phyloP scores from a whole-genome alignment of 2,113 vertebrate genomes.

The Heliornis fulica region DNA sequence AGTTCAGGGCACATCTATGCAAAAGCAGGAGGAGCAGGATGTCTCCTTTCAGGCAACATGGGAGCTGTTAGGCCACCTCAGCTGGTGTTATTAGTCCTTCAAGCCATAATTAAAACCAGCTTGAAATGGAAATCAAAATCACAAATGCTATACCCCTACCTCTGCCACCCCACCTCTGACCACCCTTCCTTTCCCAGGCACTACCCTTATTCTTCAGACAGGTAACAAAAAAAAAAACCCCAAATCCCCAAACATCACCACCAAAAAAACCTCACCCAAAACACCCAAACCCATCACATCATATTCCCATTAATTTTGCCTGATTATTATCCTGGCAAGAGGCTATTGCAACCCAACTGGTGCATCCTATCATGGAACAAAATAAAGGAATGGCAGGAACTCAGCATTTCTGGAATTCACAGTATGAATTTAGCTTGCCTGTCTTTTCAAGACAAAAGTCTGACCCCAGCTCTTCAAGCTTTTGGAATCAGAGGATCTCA shows the following conservation, averaged over 20 bases:
- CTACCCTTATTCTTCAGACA: neutral
- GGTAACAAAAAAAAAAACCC: neutral
- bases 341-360: neutral
- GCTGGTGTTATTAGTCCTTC: no score
- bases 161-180: neutral
- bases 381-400: neutral
- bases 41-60: neutral
- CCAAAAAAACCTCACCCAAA: neutral
- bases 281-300: neutral
- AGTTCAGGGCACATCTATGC: neutral
- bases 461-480: neutral
- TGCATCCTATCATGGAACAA: neutral
- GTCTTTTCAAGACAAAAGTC: neutral
- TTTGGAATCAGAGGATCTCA: neutral
- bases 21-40: neutral
- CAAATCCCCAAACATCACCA: neutral
- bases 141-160: rapidly evolving
- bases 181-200: rapidly evolving
- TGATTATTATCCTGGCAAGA: neutral
- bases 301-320: neutral
- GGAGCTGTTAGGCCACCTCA: neutral
- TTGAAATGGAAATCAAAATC: neutral
- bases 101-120: neutral
- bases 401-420: neutral
- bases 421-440: neutral